Base-by-base conservation (phyloP, 1,140 invertebrate species). In the Solen grandis region DNA sequence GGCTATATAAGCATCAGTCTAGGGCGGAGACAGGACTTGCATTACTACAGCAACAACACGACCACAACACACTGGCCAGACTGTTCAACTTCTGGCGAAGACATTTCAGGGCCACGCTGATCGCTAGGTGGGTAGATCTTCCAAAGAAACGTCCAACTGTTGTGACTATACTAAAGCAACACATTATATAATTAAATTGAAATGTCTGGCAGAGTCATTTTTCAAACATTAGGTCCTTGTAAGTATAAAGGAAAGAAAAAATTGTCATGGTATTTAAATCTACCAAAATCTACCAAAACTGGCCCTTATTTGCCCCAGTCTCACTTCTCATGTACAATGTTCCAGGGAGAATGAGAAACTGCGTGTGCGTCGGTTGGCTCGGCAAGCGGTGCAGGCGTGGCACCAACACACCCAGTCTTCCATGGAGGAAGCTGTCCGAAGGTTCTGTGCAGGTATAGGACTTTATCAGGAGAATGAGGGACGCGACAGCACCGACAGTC, bases 71-170 rank as follows among this genome's bases (percentile, higher is more conserved):
- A 57, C 57, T 87, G 19, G 69, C 69, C 14, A 60, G 62, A 2
- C 68, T 78, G 16, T 87, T 87, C 69, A 55, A 38, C 19, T 81
- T 76, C 31, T 87, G 86, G 86, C 80, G 86, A 46, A 69, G 74
- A 65, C 77, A 83, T 35, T 84, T 85, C 41, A 66, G 84, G 25
- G 82, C 82, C 14, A 87, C 84, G 10, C 55, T 85, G 19, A 73
- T 86, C 36, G 85, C 85, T 22, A 86, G 85, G 85, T 86, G 41
- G 41, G 41, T 46, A 19, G 41, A 46, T 46, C n/a, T n/a, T n/a
- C n/a, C n/a, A n/a, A 72, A 31, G 41, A 29, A 16, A 25, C 19
- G 5, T 22, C n/a, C 8, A 2, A 19, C 16, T 22, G 22, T 69
- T 46, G 13, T 46, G 31, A 50, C 25, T 38, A 22, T n/a, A n/a